These are phyloP conservation scores for Terrapene triunguis DNA, from an alignment of 2,113 vertebrate species.

Conservation along the genomic window DNA sequence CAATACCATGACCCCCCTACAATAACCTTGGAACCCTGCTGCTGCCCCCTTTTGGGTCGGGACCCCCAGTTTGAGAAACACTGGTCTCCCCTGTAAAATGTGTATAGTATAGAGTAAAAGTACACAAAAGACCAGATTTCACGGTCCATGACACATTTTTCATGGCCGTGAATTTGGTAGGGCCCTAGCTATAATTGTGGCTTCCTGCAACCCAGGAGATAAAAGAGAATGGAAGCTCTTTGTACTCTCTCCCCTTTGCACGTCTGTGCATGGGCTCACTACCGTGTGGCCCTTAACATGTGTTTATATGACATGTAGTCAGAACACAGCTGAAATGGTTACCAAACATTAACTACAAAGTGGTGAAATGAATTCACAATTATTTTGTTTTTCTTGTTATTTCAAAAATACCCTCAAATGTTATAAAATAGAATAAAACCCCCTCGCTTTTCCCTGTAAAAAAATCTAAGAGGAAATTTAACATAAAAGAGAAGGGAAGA, in stretches of 20 bases:
- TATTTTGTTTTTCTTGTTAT: neutral
- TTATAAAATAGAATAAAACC: neutral
- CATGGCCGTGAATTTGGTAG: too few species aligned
- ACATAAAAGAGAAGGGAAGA: neutral
- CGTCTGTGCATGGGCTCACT: neutral
- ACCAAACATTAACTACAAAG: slow-evolving; percentile 51
- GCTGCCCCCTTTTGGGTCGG: too few species aligned
- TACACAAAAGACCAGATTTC: too few species aligned
- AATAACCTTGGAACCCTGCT: too few species aligned
- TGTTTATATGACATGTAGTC: slow-evolving; percentile 42
- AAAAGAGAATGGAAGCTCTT: slow-evolving; percentile 19
- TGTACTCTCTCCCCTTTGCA: slow-evolving; percentile 29
- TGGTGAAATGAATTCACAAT: neutral
- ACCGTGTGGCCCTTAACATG: neutral
- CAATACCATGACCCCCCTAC: too few species aligned
- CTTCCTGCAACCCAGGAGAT: slow-evolving; percentile 3
- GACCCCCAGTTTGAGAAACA: too few species aligned
- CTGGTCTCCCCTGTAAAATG: too few species aligned
- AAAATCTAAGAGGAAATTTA: neutral
- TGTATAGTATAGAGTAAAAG: too few species aligned
- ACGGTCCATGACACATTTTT: too few species aligned
- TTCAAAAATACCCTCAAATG: neutral
- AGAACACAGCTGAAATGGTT: slow-evolving; percentile 19
- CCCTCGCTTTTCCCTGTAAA: neutral
- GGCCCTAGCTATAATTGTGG: neutral